phyloP scores from a whole-genome alignment of 92 coral and sea anemone genomes.

The Siderastrea siderea region DNA sequence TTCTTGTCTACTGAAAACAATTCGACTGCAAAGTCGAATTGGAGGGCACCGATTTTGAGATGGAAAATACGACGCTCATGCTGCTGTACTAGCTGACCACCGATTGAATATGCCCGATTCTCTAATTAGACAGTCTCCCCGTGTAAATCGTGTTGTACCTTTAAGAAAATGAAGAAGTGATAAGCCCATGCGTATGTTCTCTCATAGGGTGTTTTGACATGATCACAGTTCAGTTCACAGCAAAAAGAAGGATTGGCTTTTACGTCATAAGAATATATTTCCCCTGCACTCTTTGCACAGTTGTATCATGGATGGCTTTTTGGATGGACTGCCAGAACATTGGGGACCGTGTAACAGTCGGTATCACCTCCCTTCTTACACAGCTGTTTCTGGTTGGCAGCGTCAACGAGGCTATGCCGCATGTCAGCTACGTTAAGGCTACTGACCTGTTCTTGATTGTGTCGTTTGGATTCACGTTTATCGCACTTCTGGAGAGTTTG shows the following conservation, averaged over 20 bases:
- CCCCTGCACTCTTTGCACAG: conserved; percentile 24
- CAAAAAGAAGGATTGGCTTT: conserved; percentile 26
- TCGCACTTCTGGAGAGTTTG: conserved; percentile 67
- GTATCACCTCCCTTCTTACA: conserved; percentile 52
- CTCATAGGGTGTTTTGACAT: conserved; percentile 31
- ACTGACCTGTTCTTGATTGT: conserved; percentile 76
- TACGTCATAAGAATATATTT: conserved; percentile 16
- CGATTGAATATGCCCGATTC: too few species aligned
- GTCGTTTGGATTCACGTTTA: conserved; percentile 75
- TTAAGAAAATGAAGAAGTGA: too few species aligned
- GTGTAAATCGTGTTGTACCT: too few species aligned
- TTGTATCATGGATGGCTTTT: conserved; percentile 74
- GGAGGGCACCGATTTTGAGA: too few species aligned
- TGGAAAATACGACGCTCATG: too few species aligned
- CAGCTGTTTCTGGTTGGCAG: conserved; percentile 62
- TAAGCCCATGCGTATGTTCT: neutral
- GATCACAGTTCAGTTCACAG: neutral
- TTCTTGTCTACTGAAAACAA: too few species aligned
- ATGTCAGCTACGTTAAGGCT: conserved; percentile 59
- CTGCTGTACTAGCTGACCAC: too few species aligned
- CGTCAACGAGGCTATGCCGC: conserved; percentile 45
- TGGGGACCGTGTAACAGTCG: conserved; percentile 46
- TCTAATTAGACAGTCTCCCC: too few species aligned
- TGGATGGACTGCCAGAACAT: conserved; percentile 68
- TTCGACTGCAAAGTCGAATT: too few species aligned